A percentile compares a stretch with the other conserved stretches of the same genome.
Conservation (phyloP, 2,888 invertebrate species). For the Deilephila porcellus region DNA sequence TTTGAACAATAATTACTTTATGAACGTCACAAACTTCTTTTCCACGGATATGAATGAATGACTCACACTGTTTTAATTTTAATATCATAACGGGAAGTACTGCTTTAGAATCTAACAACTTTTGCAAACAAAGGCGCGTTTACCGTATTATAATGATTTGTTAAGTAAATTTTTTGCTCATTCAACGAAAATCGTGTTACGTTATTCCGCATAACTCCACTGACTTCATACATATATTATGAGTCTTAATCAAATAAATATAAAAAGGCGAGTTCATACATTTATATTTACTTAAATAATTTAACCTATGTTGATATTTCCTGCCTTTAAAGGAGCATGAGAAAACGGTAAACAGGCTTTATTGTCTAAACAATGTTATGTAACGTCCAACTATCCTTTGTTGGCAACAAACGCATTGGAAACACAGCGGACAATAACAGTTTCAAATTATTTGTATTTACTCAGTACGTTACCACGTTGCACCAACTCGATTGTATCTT, state of each 20-base stretch:
- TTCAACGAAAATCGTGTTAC: neutral
- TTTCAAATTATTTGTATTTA: constrained; percentile 21
- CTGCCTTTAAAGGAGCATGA: neutral
- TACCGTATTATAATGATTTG: neutral
- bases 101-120: neutral
- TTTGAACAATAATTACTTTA: no score
- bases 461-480: neutral
- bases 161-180: neutral
- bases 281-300: constrained; percentile 9
- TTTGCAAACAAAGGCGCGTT: neutral
- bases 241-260: constrained; percentile 16
- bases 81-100: constrained; percentile 2
- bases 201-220: constrained; percentile 1
- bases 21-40: neutral
- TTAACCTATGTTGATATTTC: constrained; percentile 10
- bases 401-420: constrained; percentile 21
- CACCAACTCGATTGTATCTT: neutral
- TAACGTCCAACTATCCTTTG: constrained; percentile 22
- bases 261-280: neutral
- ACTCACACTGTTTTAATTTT: neutral
- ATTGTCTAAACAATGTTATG: constrained; percentile 16
- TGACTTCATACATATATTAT: neutral
- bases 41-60: no score
- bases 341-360: constrained; percentile 9
- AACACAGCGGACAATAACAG: constrained; percentile 11